Conservation (phyloP, 1,140 invertebrate genomes). For the Prorops nasuta region DNA sequence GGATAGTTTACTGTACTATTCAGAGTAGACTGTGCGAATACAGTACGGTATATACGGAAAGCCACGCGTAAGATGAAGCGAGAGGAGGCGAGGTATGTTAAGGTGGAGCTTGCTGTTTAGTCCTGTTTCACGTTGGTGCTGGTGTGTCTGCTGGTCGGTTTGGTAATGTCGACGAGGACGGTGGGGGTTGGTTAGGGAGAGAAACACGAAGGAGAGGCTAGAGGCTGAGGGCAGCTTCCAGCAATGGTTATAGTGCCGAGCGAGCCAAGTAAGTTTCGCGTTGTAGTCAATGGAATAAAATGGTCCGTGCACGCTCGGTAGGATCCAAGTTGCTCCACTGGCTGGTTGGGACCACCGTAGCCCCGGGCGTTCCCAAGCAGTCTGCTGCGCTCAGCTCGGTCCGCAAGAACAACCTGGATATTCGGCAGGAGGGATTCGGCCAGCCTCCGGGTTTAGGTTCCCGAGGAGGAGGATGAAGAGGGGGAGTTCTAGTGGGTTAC, state of each 20-base stretch:
- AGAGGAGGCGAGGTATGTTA: not conserved
- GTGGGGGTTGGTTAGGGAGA: not conserved
- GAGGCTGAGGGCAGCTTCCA: conserved; percentile 12
- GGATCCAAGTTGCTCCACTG: not conserved
- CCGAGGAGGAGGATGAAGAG: conserved; percentile 8
- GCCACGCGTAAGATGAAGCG: not conserved
- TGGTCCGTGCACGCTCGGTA: conserved; percentile 22
- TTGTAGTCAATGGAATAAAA: conserved; percentile 48
- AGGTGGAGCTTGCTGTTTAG: conserved; percentile 40
- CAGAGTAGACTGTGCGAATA: too few species aligned
- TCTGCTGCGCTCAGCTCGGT: conserved; percentile 24
- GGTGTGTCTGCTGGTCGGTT: too few species aligned
- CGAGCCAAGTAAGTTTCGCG: conserved; percentile 41
- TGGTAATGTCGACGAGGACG: conserved; percentile 11
- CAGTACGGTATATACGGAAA: not conserved
- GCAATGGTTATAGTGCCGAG: conserved; percentile 32
- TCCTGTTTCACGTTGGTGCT: conserved; percentile 28
- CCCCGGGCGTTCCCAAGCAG: conserved; percentile 35
- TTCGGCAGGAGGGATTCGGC: too few species aligned
- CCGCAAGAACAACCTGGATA: conserved; percentile 28
- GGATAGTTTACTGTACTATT: too few species aligned
- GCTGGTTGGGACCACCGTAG: conserved; percentile 28
- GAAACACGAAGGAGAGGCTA: conserved; percentile 4
- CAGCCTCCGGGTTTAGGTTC: too few species aligned
- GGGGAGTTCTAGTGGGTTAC: conserved; percentile 19